Evolutionary conservation across 2,797 vertebrate species (phyloP).

Genomic region (Halcyon leucocephala): DNA sequence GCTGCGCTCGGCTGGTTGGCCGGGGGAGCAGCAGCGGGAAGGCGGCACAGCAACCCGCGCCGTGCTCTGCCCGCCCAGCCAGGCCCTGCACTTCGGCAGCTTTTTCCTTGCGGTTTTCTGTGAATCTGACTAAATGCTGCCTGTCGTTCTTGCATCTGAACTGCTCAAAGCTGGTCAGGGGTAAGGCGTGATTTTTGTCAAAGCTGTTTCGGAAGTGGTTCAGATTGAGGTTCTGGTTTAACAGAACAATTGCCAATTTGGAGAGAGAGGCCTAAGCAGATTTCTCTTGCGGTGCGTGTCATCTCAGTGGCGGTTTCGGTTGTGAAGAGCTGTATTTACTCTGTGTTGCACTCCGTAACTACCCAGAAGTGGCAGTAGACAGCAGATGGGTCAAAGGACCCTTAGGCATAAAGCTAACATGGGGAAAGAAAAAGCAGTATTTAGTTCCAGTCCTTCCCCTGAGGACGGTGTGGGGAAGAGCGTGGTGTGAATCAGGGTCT

Average conservation of each 20-base stretch:
- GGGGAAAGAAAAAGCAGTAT: not conserved
- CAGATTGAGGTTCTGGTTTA: not conserved
- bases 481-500: not conserved
- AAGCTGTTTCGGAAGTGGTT: not conserved
- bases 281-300: rapidly evolving
- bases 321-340: not conserved
- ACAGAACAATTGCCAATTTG: not conserved
- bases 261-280: not conserved
- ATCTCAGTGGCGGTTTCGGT: not conserved
- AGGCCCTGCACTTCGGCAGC: rapidly evolving
- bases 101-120: not conserved
- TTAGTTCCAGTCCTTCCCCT: not conserved
- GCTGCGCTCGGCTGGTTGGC: not conserved
- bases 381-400: not conserved
- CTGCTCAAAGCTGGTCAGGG: not conserved
- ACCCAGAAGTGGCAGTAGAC: not conserved
- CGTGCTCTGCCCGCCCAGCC: not conserved
- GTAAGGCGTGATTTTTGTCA: not conserved
- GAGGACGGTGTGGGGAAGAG: not conserved
- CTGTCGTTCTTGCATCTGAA: not conserved
- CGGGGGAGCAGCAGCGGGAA: not conserved
- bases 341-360: no score
- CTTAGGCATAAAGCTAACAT: not conserved
- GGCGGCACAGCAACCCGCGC: no score
- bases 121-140: not conserved